Percentiles rank a stretch among this genome's conserved stretches.
These are phyloP conservation scores for Asteroscopus sphinx DNA, from an alignment of 2,888 invertebrate genomes.

Conservation along the genomic window DNA sequence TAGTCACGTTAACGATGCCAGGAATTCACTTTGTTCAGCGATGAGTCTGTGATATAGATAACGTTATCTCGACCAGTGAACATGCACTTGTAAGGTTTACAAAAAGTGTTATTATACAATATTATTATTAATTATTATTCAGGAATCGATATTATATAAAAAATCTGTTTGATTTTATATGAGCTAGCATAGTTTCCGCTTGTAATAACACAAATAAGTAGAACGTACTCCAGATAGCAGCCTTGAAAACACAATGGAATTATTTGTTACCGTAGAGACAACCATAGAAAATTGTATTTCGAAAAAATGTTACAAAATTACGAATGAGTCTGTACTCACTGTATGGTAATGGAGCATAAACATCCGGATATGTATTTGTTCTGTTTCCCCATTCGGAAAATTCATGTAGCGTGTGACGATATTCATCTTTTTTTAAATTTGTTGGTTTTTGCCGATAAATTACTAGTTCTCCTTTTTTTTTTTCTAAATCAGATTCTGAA, in stretches of 20 bases:
- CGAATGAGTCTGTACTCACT: conserved; percentile 90
- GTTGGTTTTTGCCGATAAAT: conserved; percentile 64
- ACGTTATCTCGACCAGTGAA: conserved; percentile 30
- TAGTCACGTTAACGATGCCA: conserved; percentile 29
- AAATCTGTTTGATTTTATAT: not conserved
- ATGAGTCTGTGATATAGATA: conserved; percentile 40
- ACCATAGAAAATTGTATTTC: conserved; percentile 32
- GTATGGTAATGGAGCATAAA: conserved; percentile 94
- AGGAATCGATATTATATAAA: conserved; percentile 10
- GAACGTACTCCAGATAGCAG: conserved; percentile 6
- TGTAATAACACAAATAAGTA: conserved; percentile 8
- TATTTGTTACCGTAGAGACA: conserved; percentile 22
- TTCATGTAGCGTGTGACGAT: conserved; percentile 82
- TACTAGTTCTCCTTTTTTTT: conserved; percentile 57
- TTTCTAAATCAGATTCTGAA: conserved; percentile 48
- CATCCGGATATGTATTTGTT: conserved; percentile 91
- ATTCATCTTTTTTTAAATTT: conserved; percentile 64
- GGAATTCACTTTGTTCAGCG: conserved; percentile 26
- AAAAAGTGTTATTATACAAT: conserved; percentile 14
- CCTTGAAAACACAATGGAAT: conserved; percentile 34
- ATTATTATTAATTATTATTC: conserved; percentile 5
- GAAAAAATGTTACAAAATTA: conserved; percentile 38
- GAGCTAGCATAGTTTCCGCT: not conserved
- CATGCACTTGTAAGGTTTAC: conserved; percentile 17
- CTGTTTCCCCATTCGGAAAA: conserved; percentile 82